Conservation (phyloP, 2,888 invertebrate genomes). For the Notodonta ziczac region DNA sequence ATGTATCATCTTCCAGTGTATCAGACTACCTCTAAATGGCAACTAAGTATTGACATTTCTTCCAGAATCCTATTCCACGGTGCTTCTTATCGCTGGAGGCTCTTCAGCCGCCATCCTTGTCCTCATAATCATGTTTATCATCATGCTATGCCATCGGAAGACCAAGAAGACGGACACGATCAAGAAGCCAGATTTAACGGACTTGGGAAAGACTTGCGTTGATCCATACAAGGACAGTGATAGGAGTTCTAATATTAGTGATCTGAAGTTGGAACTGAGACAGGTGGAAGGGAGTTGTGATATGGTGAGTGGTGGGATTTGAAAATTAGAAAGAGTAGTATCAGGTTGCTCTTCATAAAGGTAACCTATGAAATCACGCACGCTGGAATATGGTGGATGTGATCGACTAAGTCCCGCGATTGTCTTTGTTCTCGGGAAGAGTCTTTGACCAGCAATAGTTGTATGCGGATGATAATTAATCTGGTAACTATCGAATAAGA, state of each 20-base stretch:
- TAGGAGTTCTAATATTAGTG: constrained; percentile 95
- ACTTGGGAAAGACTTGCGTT: constrained; percentile 62
- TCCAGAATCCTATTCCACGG: constrained; percentile 89
- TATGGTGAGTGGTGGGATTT: constrained; percentile 71
- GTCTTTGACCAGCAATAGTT: too few species aligned
- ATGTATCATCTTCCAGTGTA: too few species aligned
- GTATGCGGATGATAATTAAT: too few species aligned
- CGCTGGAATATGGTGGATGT: too few species aligned
- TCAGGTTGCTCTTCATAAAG: too few species aligned
- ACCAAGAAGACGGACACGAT: constrained; percentile 78
- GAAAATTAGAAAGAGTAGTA: too few species aligned
- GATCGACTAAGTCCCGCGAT: too few species aligned
- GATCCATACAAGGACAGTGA: constrained; percentile 89
- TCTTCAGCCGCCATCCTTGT: constrained; percentile 92
- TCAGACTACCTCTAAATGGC: neutral
- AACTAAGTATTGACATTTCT: constrained; percentile 25
- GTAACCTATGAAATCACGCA: too few species aligned
- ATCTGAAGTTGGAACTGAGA: constrained; percentile 94
- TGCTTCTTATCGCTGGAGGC: constrained; percentile 90
- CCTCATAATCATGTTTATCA: constrained; percentile 90
- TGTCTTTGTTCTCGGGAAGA: too few species aligned
- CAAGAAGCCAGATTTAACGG: constrained; percentile 83
- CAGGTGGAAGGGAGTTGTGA: constrained; percentile 92
- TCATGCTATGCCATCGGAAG: constrained; percentile 89
- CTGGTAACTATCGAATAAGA: too few species aligned